Percentiles rank a stretch among this genome's conserved stretches.
phyloP scores from a whole-genome alignment of 2,888 invertebrate genomes.

The Napeogenes inachia region DNA sequence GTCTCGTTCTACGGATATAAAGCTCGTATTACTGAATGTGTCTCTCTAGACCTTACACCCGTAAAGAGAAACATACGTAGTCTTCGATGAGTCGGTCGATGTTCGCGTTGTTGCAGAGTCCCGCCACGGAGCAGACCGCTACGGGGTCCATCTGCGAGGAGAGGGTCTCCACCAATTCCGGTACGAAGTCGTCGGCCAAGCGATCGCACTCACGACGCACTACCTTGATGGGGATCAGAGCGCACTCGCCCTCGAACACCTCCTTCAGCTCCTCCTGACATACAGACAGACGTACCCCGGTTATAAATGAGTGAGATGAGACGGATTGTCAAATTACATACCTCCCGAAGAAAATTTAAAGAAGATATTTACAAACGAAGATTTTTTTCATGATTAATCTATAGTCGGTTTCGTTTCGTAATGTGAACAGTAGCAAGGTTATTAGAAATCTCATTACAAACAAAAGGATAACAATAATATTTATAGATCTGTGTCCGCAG shows the following conservation, averaged over 20 bases:
- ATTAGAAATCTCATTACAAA: no score
- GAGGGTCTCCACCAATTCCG: conserved; percentile 90
- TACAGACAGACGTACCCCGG: background rate
- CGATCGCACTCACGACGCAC: conserved; percentile 86
- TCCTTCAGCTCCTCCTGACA: conserved; percentile 85
- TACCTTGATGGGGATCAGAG: conserved; percentile 84
- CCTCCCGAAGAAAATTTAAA: no score
- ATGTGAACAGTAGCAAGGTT: no score
- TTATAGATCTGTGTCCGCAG: no score
- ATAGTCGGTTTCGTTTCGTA: no score
- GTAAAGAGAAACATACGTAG: conserved; percentile 51
- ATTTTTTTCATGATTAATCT: no score
- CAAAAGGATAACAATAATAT: no score
- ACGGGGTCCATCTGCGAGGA: conserved; percentile 95
- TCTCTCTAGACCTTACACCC: no score
- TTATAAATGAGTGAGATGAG: no score
- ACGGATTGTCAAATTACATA: no score
- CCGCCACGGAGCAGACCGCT: conserved; percentile 91
- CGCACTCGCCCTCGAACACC: conserved; percentile 93
- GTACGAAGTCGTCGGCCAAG: conserved; percentile 89
- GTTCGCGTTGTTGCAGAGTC: conserved; percentile 87
- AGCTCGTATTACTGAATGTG: no score
- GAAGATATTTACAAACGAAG: no score
- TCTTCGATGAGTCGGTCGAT: conserved; percentile 82
- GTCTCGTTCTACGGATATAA: conserved; percentile 42